phyloP scores from a whole-genome alignment of 2,888 invertebrate species.

The Drymonia ruficornis region DNA sequence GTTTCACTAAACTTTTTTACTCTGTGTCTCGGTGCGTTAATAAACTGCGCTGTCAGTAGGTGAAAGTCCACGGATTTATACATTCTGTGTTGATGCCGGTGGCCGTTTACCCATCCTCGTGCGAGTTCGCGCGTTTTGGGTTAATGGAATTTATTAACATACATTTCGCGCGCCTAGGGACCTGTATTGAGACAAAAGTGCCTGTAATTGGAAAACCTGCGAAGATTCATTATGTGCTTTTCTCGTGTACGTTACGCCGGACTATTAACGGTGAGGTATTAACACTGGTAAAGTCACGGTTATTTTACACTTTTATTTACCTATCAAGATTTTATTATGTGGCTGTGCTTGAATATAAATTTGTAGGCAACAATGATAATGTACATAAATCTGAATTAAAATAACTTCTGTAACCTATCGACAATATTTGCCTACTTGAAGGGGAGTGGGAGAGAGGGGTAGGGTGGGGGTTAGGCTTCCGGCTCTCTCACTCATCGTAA shows the following conservation, averaged over 20 bases:
- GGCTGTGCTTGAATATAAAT: no score
- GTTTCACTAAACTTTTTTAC: constrained; percentile 16
- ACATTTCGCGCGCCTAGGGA: constrained; percentile 36
- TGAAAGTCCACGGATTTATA: constrained; percentile 65
- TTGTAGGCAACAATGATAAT: no score
- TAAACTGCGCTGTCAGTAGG: constrained; percentile 56
- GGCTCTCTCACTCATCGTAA: no score
- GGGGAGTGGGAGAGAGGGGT: no score
- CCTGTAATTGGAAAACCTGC: constrained; percentile 3
- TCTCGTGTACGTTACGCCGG: neutral
- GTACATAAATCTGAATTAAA: no score
- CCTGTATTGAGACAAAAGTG: constrained; percentile 9
- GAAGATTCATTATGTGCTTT: neutral
- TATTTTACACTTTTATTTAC: no score
- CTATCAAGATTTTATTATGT: no score
- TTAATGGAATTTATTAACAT: constrained; percentile 63
- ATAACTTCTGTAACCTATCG: no score
- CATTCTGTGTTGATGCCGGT: constrained; percentile 11
- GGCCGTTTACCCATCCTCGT: constrained; percentile 52
- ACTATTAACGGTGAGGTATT: neutral
- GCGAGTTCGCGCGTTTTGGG: constrained; percentile 40
- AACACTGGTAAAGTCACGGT: no score
- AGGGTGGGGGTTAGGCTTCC: no score
- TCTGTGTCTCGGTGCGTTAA: constrained; percentile 49
- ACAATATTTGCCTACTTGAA: no score